These are phyloP conservation scores for Porites lutea DNA, from an alignment of 64 coral and sea anemone genomes.

Conservation along the genomic window DNA sequence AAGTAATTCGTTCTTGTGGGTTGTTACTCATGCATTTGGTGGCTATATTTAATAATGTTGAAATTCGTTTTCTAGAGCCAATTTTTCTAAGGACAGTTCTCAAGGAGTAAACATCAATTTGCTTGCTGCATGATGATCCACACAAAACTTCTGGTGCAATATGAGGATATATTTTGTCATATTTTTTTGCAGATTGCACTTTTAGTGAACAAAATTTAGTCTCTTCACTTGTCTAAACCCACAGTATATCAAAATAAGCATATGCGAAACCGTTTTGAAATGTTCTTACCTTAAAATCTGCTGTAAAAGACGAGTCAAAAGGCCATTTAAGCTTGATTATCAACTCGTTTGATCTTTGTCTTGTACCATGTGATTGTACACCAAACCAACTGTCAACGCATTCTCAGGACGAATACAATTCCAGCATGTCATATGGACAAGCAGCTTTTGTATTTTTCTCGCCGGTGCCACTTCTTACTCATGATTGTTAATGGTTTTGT, in stretches of 20 bases:
- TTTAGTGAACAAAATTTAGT: conserved; percentile 26
- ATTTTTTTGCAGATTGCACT: conserved; percentile 36
- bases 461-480: too few relatives aligned
- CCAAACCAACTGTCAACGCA: too few relatives aligned
- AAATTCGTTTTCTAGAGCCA: conserved; percentile 11
- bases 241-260: conserved; percentile 49
- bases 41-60: not conserved
- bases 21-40: not conserved
- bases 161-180: conserved; percentile 36
- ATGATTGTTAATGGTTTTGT: too few relatives aligned
- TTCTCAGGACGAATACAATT: too few relatives aligned
- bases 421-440: too few relatives aligned
- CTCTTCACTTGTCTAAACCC: not conserved
- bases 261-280: too few relatives aligned
- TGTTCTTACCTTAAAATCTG: too few relatives aligned
- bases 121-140: conserved; percentile 33
- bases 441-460: too few relatives aligned
- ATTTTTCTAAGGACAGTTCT: conserved; percentile 56
- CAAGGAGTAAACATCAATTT: conserved; percentile 67
- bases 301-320: too few relatives aligned
- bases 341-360: too few relatives aligned
- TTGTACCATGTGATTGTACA: too few relatives aligned
- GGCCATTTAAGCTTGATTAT: too few relatives aligned
- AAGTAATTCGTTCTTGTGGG: not conserved
- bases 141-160: conserved; percentile 69